Evolutionary conservation across 2,797 vertebrate genomes (phyloP).

Genomic region (Ctenosaura bakeri): DNA sequence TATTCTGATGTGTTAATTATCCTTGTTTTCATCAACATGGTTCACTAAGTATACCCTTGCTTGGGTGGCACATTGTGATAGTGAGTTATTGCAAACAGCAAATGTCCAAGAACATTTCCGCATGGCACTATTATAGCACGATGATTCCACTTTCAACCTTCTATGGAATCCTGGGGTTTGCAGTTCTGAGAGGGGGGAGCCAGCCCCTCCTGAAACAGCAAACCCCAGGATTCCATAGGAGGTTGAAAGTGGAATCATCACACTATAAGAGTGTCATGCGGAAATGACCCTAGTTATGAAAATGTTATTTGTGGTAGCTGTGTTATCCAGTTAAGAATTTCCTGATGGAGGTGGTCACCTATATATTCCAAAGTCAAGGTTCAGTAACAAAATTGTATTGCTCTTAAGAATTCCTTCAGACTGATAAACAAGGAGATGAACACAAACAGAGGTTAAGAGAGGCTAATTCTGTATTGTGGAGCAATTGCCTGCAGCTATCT

Average conservation of each 20-base stretch:
- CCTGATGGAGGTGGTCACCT: constrained; percentile 53
- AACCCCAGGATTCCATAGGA: too few species aligned
- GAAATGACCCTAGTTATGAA: too few species aligned
- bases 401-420: neutral
- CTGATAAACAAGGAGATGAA: constrained; percentile 1
- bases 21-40: neutral
- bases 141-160: too few species aligned
- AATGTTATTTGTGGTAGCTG: too few species aligned
- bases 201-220: too few species aligned
- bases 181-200: too few species aligned
- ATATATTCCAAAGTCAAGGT: constrained; percentile 12
- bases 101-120: too few species aligned
- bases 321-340: constrained; percentile 33
- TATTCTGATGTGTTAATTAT: neutral
- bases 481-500: neutral
- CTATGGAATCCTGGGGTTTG: too few species aligned
- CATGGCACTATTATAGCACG: too few species aligned
- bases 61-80: neutral
- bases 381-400: neutral
- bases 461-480: neutral
- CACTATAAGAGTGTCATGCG: too few species aligned
- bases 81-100: neutral
- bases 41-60: neutral
- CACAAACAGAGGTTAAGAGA: neutral
- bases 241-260: too few species aligned